These are phyloP conservation scores for Calidris pugnax DNA, from an alignment of 2,113 vertebrate genomes.

Conservation along the genomic window DNA sequence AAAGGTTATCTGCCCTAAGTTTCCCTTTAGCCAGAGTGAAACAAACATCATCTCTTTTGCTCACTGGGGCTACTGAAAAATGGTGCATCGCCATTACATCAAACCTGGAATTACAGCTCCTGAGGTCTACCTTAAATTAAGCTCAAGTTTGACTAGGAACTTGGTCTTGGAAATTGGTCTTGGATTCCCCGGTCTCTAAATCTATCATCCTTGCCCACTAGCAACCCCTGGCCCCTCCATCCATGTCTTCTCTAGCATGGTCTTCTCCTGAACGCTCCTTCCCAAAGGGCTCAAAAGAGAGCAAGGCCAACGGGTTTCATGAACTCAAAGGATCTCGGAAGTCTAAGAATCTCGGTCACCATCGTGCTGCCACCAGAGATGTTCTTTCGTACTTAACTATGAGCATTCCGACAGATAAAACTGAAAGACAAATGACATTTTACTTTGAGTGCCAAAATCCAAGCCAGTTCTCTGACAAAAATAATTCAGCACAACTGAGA, in stretches of 20 bases:
- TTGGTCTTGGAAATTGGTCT: neutral
- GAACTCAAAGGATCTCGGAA: neutral
- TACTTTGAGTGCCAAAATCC: neutral
- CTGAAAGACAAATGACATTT: neutral
- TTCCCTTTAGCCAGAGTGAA: neutral
- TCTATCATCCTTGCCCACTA: neutral
- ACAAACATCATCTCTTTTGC: neutral
- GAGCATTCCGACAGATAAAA: neutral
- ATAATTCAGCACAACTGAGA: neutral
- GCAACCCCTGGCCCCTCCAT: neutral
- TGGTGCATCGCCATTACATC: neutral
- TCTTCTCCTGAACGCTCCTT: neutral
- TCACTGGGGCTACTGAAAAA: neutral
- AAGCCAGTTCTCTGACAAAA: neutral
- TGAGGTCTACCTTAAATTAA: neutral
- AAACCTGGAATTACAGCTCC: neutral
- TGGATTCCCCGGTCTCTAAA: neutral
- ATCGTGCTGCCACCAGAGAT: neutral
- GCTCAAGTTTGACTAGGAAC: neutral
- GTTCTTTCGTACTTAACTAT: neutral
- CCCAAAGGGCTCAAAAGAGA: neutral
- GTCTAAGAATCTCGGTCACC: neutral
- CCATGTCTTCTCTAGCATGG: neutral
- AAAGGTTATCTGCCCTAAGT: neutral
- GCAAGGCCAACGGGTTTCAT: neutral